Conservation (phyloP, 2,113 vertebrate genomes). For the Globicephala melas region DNA sequence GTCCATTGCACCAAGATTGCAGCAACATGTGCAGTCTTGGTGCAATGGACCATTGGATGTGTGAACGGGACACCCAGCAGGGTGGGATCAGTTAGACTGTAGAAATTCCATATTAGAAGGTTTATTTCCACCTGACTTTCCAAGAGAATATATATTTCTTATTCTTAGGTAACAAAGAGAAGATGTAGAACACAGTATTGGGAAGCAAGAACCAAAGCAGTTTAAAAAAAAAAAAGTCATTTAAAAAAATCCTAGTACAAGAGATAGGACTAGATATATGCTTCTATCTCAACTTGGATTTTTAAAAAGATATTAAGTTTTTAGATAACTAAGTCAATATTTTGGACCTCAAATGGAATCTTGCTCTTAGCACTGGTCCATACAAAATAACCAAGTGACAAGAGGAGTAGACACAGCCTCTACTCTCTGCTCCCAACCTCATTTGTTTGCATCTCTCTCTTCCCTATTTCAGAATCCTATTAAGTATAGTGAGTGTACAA, state of each 20-base stretch:
- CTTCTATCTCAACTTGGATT: background rate
- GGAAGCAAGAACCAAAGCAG: background rate
- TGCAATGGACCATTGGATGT: too few species aligned
- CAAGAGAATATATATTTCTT: background rate
- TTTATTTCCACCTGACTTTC: background rate
- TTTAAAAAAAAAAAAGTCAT: background rate
- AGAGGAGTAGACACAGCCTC: background rate
- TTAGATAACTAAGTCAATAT: background rate
- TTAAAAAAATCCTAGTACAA: background rate
- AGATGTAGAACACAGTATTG: background rate
- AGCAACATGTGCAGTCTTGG: background rate
- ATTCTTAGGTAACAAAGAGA: background rate
- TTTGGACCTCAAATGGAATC: background rate
- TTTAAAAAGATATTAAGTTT: background rate
- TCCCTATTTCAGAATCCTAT: background rate
- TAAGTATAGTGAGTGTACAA: background rate
- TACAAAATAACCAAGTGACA: background rate
- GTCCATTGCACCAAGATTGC: too few species aligned
- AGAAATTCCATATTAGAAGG: background rate
- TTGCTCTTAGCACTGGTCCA: background rate
- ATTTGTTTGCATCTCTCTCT: background rate
- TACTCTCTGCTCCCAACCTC: background rate
- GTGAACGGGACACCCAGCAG: background rate
- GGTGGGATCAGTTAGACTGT: background rate
- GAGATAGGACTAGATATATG: background rate